Conservation (phyloP, 2,113 vertebrate species). For the Indicator indicator region DNA sequence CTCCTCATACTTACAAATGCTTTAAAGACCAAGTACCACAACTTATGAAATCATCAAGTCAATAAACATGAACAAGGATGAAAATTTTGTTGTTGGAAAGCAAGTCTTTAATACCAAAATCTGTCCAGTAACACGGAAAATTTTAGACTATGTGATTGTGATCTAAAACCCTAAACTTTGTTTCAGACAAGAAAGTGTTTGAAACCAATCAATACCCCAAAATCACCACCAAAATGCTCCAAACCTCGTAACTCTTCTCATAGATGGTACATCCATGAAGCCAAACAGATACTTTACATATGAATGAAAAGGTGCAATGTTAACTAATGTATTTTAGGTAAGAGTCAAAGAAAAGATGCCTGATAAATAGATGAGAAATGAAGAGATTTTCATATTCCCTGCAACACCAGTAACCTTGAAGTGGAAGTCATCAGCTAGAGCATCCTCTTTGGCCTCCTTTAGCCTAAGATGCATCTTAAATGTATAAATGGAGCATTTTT, state of each 20-base stretch:
- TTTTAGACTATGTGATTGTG: not conserved
- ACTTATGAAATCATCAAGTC: not conserved
- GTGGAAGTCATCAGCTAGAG: not conserved
- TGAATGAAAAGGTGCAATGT: not conserved
- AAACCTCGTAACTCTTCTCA: not conserved
- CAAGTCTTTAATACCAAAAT: not conserved
- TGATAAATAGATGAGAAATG: not conserved
- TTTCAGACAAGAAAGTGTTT: not conserved
- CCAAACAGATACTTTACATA: not conserved
- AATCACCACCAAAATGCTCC: not conserved
- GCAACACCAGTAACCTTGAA: not conserved
- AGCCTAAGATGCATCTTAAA: not conserved
- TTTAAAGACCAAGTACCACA: not conserved
- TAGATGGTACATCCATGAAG: not conserved
- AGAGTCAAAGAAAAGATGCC: not conserved
- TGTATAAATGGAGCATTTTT: not conserved
- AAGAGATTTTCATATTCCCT: not conserved
- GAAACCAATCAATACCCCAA: not conserved
- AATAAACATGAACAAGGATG: not conserved
- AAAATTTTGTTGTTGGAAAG: not conserved
- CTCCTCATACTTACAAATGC: fast-evolving
- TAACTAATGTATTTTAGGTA: not conserved
- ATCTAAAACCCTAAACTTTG: not conserved
- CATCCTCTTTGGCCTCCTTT: not conserved
- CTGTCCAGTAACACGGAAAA: not conserved